Percentiles rank a stretch among this genome's conserved stretches.
phyloP scores from a whole-genome alignment of 2,797 vertebrate species.

The Poecile montanus region DNA sequence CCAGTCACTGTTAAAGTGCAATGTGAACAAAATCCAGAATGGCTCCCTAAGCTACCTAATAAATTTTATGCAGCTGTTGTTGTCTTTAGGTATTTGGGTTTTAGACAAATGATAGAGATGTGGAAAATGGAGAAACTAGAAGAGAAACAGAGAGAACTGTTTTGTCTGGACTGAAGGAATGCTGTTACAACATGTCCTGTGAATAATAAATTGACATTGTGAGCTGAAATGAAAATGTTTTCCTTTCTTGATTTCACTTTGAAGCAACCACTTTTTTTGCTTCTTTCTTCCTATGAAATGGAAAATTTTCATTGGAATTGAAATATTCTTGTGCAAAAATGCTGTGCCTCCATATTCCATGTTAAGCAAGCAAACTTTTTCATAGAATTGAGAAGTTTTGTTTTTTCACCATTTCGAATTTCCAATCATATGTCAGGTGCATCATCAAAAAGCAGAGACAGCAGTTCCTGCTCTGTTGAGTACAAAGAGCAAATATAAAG shows the following conservation, averaged over 20 bases:
- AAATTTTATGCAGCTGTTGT: neutral
- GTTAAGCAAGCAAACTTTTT: neutral
- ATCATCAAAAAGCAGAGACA: neutral
- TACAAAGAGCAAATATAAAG: neutral
- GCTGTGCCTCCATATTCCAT: neutral
- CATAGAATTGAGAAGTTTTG: neutral
- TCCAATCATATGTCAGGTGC: neutral
- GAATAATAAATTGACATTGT: neutral
- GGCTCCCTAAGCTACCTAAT: neutral
- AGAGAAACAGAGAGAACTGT: slow-evolving; percentile 23
- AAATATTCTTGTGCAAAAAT: neutral
- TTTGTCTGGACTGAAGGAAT: slow-evolving; percentile 35
- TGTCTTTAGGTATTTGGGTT: neutral
- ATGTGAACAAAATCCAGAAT: slow-evolving; percentile 29
- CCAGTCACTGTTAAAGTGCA: neutral
- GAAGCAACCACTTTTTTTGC: neutral
- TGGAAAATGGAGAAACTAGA: neutral
- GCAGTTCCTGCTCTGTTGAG: neutral
- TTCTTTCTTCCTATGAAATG: neutral
- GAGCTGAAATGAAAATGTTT: neutral
- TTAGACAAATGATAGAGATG: slow-evolving; percentile 19
- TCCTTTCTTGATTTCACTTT: neutral
- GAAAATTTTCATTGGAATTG: neutral
- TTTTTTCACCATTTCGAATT: neutral
- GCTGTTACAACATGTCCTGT: neutral